Percentiles rank a stretch among this genome's conserved stretches.
These are phyloP conservation scores for Scotopteryx bipunctaria DNA, from an alignment of 2,888 invertebrate genomes.

Conservation along the genomic window DNA sequence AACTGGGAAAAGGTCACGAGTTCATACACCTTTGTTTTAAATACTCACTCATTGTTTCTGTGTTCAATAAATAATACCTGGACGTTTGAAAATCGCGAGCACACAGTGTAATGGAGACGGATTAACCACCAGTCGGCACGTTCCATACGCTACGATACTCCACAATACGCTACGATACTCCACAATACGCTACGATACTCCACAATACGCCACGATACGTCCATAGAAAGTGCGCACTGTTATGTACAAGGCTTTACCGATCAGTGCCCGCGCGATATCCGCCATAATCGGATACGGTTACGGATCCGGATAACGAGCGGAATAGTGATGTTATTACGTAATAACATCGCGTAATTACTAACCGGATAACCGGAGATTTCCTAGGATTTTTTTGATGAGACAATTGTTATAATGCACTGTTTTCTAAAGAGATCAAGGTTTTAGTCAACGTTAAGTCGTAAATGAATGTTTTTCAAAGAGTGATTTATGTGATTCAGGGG, in stretches of 20 bases:
- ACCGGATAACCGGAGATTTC: conserved; percentile 14
- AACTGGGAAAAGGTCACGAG: too few species aligned
- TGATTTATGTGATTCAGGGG: too few species aligned
- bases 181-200: too few species aligned
- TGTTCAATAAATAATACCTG: background rate
- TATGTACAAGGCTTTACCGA: conserved; percentile 25
- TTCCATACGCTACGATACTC: too few species aligned
- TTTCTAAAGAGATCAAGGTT: too few species aligned
- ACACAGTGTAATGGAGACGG: conserved; percentile 2
- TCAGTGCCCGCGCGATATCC: conserved; percentile 24
- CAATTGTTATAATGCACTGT: conserved; percentile 7
- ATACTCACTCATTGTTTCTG: background rate
- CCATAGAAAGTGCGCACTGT: background rate
- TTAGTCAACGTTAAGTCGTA: too few species aligned
- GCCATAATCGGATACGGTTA: conserved; percentile 23
- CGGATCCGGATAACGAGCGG: conserved; percentile 26
- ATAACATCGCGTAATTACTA: conserved; percentile 30
- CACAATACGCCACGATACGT: too few species aligned
- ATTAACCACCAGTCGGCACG: background rate
- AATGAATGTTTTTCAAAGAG: too few species aligned
- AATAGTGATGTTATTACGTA: conserved; percentile 24
- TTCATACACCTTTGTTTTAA: too few species aligned
- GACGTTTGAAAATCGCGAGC: too few species aligned
- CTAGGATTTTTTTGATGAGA: too few species aligned
- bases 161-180: too few species aligned